Percentiles rank a stretch among this genome's conserved stretches.
Evolutionary conservation across 2,797 vertebrate genomes (phyloP).

Genomic region (Carduelis carduelis): DNA sequence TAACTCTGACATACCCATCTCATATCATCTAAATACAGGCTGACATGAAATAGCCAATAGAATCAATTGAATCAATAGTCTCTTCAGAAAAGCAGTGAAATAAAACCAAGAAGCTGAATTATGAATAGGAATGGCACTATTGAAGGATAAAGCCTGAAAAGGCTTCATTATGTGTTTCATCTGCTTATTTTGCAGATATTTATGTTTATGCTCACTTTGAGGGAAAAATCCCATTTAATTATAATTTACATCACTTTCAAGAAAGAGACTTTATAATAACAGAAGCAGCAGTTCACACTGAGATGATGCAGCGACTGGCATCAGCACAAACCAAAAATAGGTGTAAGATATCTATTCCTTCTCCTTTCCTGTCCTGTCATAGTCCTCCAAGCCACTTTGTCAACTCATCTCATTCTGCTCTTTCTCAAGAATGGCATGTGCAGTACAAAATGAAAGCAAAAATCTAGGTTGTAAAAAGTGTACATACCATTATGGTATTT

Average conservation of each 20-base stretch:
- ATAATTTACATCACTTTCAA: neutral
- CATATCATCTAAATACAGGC: neutral
- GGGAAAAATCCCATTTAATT: neutral
- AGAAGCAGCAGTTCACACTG: neutral
- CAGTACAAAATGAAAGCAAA: neutral
- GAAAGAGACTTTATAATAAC: neutral
- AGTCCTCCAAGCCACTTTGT: neutral
- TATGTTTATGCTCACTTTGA: neutral
- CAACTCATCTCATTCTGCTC: neutral
- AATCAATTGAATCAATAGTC: neutral
- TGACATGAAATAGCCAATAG: neutral
- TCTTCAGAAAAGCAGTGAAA: neutral
- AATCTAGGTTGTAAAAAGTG: neutral
- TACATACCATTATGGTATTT: neutral
- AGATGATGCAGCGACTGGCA: neutral
- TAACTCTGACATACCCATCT: neutral
- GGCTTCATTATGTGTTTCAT: neutral
- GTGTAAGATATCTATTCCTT: neutral
- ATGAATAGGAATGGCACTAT: neutral
- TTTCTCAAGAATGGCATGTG: neutral
- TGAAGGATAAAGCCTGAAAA: neutral
- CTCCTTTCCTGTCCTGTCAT: neutral
- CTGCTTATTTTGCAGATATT: neutral
- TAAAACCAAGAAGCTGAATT: neutral
- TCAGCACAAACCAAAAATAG: neutral